Conservation (phyloP, 2,888 invertebrate genomes). For the Neoitamus cyanurus region DNA sequence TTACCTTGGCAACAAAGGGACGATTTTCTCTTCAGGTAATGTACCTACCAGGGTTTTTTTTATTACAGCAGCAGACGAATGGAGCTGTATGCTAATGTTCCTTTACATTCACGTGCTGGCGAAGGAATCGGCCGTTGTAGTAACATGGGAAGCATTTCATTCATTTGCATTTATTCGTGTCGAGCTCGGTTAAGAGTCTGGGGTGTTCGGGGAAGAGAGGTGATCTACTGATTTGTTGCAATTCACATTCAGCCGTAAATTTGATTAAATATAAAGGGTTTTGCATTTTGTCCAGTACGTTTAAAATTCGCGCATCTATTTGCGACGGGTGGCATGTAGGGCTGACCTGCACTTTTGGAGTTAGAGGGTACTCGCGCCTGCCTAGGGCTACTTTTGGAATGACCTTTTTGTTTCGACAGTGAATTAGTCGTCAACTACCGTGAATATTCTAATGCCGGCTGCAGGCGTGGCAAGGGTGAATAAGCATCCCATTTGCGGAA, state of each 20-base stretch:
- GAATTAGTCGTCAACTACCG: neutral
- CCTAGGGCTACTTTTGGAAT: neutral
- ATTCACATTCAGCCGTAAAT: slow-evolving; percentile 32
- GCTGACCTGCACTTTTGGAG: neutral
- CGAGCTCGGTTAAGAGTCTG: neutral
- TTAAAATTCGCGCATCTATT: slow-evolving; percentile 18
- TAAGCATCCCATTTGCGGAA: slow-evolving; percentile 2
- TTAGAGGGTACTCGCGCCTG: neutral
- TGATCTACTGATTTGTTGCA: slow-evolving; percentile 11
- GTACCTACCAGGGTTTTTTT: neutral
- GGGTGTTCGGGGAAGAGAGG: neutral
- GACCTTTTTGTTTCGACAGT: slow-evolving; percentile 10
- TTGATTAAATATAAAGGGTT: neutral
- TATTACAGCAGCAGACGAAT: neutral
- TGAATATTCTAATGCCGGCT: slow-evolving; percentile 8
- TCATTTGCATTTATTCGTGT: slow-evolving; percentile 26
- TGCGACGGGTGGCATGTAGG: neutral
- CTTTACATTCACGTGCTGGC: neutral
- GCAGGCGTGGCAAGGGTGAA: neutral
- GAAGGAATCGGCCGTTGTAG: neutral
- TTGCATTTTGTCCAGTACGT: neutral
- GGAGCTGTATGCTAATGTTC: slow-evolving; percentile 21
- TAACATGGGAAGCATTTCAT: neutral
- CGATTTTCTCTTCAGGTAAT: slow-evolving; percentile 17
- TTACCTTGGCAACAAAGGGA: neutral